These are phyloP conservation scores for Helicorthomorpha holstii DNA, from an alignment of 1,140 invertebrate genomes.

Conservation along the genomic window DNA sequence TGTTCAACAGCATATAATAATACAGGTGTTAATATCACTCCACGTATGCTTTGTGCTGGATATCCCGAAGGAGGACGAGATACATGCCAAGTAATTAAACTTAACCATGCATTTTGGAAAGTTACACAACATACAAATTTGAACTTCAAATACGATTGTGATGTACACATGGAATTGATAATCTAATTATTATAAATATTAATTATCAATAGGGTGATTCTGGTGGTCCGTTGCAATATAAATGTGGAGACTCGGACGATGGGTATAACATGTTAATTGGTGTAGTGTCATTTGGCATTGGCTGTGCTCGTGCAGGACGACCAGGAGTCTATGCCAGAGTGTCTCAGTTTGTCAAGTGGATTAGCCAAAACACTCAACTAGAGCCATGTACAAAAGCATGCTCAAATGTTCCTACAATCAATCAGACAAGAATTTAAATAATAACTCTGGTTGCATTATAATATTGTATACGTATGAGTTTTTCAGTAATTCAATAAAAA, in stretches of 20 bases:
- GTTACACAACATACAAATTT: not conserved
- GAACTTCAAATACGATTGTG: not conserved
- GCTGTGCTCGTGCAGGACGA: constrained; percentile 17
- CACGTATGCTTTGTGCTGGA: not conserved
- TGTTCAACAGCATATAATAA: not conserved
- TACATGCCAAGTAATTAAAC: not conserved
- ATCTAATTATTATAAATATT: not conserved
- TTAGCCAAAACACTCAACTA: constrained; percentile 47
- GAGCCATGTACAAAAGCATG: no score
- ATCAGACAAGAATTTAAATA: no score
- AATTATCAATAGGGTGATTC: constrained; percentile 48
- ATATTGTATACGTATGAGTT: no score
- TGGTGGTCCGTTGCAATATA: constrained; percentile 59
- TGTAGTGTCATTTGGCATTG: constrained; percentile 29
- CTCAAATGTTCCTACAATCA: no score
- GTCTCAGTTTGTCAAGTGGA: constrained; percentile 20
- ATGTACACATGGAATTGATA: not conserved
- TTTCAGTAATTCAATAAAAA: no score
- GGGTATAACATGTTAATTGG: constrained; percentile 56
- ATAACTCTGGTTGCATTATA: no score
- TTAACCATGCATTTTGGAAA: not conserved
- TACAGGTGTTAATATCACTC: not conserved
- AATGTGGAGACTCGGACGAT: constrained; percentile 35
- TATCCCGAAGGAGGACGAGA: not conserved
- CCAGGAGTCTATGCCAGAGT: constrained; percentile 24